Base-by-base conservation (phyloP, 2,888 invertebrate genomes). In the Cerastis leucographa region DNA sequence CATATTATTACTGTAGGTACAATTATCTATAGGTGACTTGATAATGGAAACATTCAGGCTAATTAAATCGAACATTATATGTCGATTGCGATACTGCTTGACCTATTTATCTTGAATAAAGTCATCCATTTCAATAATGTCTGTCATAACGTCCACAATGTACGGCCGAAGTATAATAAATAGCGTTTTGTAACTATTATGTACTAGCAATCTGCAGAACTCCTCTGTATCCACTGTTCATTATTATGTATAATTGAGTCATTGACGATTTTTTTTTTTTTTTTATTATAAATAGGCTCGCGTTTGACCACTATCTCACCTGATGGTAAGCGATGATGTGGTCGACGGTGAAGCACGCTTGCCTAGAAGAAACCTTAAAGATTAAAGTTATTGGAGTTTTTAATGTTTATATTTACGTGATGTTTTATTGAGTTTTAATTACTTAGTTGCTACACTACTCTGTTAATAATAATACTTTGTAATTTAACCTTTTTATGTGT, bases 121-220 rank as follows among this genome's bases (percentile, higher is more conserved):
- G 96, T 94, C 95, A 95, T 96, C 93, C 94, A 94, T 96, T 94
- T 96, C 94, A 96, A 96, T 96, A 95, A 94, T 92, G 91, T 91
- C 91, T 91, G 92, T 92, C 93, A 92, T 95, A 93, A 95, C 90
- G 90, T 88, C 84, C 92, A 93, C 94, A 94, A 93, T 92, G 93
- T 94, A 92, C 90, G 91, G 89, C 86, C 88, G 84, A 49, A 85
- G 73, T 90, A 90, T 88, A 93, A 91, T 93, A 93, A 93, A 94
- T 91, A 90, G 88, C 90, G 87, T 93, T 94, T 94, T 94, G 94
- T 93, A 89, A 87, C 84, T 84, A 89, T 89, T 90, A 88, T 88
- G 76, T 85, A 87, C 69, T 71, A 76, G 74, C 83, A 88, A 88
- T 89, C 89, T 87, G 83, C 78, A 83, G 74, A 82, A 79, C 81